These are phyloP conservation scores for Torymus aiolomorphi DNA, from an alignment of 2,888 invertebrate species.

Conservation along the genomic window DNA sequence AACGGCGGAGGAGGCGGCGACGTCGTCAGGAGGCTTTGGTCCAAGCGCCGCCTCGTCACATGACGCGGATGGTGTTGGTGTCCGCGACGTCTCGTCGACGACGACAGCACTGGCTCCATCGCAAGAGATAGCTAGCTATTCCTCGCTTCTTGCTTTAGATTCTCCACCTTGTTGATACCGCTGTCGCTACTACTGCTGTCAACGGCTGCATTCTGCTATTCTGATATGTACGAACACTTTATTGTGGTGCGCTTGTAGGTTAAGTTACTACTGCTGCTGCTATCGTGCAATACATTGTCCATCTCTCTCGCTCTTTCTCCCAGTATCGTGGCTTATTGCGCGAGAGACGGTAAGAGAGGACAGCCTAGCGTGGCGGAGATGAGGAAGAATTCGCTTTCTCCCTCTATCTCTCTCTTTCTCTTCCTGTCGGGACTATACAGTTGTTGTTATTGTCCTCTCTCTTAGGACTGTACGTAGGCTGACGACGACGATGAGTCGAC, in stretches of 20 bases:
- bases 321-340: no score
- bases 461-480: background rate
- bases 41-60: conserved; percentile 71
- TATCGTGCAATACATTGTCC: background rate
- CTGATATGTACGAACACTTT: background rate
- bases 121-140: background rate
- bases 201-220: conserved; percentile 9
- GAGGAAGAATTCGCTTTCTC: conserved; percentile 20
- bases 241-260: conserved; percentile 21
- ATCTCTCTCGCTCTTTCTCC: conserved; percentile 75
- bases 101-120: conserved; percentile 70
- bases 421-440: background rate
- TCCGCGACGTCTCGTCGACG: conserved; percentile 72
- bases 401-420: background rate
- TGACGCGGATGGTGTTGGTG: conserved; percentile 74
- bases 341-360: background rate
- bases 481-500: conserved; percentile 39
- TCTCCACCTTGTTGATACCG: conserved; percentile 9
- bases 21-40: conserved; percentile 52
- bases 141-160: background rate
- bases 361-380: background rate
- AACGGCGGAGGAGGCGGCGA: background rate
- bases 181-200: background rate
- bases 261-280: conserved; percentile 8
- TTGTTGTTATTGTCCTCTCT: conserved; percentile 18